phyloP scores from a whole-genome alignment of 2,797 vertebrate genomes.

The Rachycentron canadum region DNA sequence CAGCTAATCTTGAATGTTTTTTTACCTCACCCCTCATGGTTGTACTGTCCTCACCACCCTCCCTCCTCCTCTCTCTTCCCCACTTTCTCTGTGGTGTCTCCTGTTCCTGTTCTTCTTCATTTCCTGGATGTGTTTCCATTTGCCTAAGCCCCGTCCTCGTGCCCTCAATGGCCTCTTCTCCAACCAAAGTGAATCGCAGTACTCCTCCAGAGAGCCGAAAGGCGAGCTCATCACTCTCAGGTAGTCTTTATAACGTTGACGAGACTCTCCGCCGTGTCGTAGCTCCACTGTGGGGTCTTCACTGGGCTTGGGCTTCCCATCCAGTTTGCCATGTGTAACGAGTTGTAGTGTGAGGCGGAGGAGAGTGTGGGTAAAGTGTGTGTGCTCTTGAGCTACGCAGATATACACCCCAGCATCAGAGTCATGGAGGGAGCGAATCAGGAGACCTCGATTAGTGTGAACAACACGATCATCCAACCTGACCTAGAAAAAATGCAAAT shows the following conservation, averaged over 20 bases:
- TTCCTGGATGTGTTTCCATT: constrained; percentile 98
- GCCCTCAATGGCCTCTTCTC: constrained; percentile 86
- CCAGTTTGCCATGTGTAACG: constrained; percentile 90
- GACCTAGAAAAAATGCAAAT: constrained; percentile 81
- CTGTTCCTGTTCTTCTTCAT: constrained; percentile 95
- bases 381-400: constrained; percentile 93
- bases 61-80: constrained; percentile 18
- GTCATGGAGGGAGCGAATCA: constrained; percentile 92
- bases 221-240: constrained; percentile 92
- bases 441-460: constrained; percentile 91
- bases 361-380: constrained; percentile 90
- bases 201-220: constrained; percentile 92
- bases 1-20: constrained; percentile 9
- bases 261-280: constrained; percentile 85
- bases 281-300: constrained; percentile 85
- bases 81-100: constrained; percentile 82
- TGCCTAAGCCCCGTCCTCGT: constrained; percentile 87
- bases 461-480: constrained; percentile 91
- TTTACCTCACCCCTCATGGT: constrained; percentile 30
- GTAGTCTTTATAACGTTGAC: constrained; percentile 96
- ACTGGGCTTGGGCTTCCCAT: constrained; percentile 82
- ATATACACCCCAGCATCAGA: constrained; percentile 90
- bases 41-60: constrained; percentile 45
- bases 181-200: constrained; percentile 96
- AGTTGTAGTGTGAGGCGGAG: constrained; percentile 91